Evolutionary conservation across 1,140 invertebrate genomes (phyloP), one percentile per base, ranked within the genome.

Genomic region (Leptopilina boulardi): DNA sequence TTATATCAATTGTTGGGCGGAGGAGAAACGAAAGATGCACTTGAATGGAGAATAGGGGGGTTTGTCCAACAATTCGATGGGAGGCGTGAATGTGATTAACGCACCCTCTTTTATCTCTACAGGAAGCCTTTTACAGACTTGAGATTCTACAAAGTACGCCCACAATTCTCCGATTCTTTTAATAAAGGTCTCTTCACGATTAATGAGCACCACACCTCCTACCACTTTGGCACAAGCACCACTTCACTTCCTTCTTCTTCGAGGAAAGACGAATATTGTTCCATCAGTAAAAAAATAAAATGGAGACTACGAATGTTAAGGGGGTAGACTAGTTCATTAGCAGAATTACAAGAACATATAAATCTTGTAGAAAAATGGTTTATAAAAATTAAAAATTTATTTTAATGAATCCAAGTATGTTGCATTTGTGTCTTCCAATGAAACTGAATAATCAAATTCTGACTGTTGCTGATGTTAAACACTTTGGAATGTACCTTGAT

Each of bases 1-100:
- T 66, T 66, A 66, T 26, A 66, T 26, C 59, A 66, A 66, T 66
- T 66, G 59, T 66, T 66, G 59, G 59, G 59, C 59, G 59, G 59
- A 30, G 59, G 15, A 21, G 23, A n/a, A 26, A 26, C 23, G 4
- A 66, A 66, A n/a, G 59, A 66, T n/a, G 23, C 59, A 30, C 23
- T 66, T 30, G 21, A 66, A 30, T 30, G 23, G 23, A 21, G n/a
- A 30, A n/a, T n/a, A n/a, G 59, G 23, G 59, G 59, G 26, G 59
- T n/a, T 30, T 34, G 59, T 66, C 26, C 26, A 66, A 66, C 26
- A 30, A 23, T 66, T 34, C 59, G 59, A 66, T 66, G 26, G 59
- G 59, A 66, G 59, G 59, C 59, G 59, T 66, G 59, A 66, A 66
- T 66, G 23, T 34, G 59, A 66, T 66, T 66, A 66, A 66, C 26